Evolutionary conservation across 2,888 invertebrate species (phyloP), one percentile per base, ranked within the genome.

Genomic region (Dyspetes luteomarginatus): DNA sequence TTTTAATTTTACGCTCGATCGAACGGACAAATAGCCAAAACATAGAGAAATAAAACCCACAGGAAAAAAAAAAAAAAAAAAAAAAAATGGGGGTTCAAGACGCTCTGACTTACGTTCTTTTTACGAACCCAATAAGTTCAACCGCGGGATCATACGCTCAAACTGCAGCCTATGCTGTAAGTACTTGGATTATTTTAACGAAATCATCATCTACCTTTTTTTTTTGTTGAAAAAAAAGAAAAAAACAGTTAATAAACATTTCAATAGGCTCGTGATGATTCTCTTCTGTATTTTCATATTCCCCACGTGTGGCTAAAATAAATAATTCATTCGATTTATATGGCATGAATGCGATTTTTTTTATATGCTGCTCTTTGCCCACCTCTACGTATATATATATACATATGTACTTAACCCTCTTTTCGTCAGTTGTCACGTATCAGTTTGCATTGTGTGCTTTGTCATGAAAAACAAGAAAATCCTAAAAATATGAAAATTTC

Each of bases 91-190:
- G 87, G 43, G 45, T 89, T 1, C 83, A 86, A 64, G 89, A 89
- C 28, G 75, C 85, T 5, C 3, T 89, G 3, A 85, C 79, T 84
- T 89, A 88, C 58, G 68, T 83, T 28, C 71, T 90, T 50, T 87
- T 89, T 58, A 85, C 86, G 12, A 89, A 88, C 81, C 90, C 88
- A 4, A 60, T 90, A 28, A 85, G 86, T 77, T 67, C 87, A 5
- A 82, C 79, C 17, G 84, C 88, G 4, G 82, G 86, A 22, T 67
- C 81, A 41, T 79, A 85, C 17, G 85, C 84, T n/a, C 88, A 88
- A 86, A 74, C 82, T 28, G 85, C 87, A 60, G 85, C 85, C 28
- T 78, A 82, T 56, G 71, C 85, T 56, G 88, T 88, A 82, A 88
- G 88, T 87, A 77, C 12, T 36, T n/a, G n/a, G 12, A 36, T 12